A percentile compares a stretch with the other conserved stretches of the same genome.
Evolutionary conservation across 2,888 invertebrate species (phyloP).

Genomic region (Sarcophaga carnaria): DNA sequence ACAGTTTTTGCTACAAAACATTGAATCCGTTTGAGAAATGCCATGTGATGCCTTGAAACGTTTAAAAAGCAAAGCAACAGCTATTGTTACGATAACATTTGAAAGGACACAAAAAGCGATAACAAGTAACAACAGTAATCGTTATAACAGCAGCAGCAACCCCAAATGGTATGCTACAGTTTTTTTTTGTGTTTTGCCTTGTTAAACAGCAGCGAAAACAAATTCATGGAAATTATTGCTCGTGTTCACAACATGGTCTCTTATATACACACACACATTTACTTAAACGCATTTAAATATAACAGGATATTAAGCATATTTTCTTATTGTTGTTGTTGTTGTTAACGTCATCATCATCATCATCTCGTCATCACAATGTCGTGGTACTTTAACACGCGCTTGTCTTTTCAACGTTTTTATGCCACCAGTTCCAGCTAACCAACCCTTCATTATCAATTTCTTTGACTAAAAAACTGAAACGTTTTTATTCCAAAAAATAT

Average conservation of each 20-base stretch:
- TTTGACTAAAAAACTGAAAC: slow-evolving; percentile 27
- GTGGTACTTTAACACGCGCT: slow-evolving; percentile 52
- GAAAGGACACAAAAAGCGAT: slow-evolving; percentile 28
- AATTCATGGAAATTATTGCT: slow-evolving; percentile 68
- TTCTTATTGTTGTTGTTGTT: slow-evolving; percentile 5
- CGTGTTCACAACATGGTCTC: slow-evolving; percentile 56
- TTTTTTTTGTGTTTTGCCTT: slow-evolving; percentile 15
- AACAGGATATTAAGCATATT: not conserved
- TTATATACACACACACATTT: not conserved
- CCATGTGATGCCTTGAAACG: slow-evolving; percentile 60
- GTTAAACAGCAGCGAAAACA: slow-evolving; percentile 45
- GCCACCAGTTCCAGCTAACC: slow-evolving; percentile 6
- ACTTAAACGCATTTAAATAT: not conserved
- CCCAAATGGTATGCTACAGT: slow-evolving; percentile 48
- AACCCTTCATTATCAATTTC: slow-evolving; percentile 50
- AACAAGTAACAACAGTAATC: slow-evolving; percentile 55
- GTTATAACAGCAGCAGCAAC: slow-evolving; percentile 57
- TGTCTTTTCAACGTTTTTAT: slow-evolving; percentile 25
- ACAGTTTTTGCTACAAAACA: not conserved
- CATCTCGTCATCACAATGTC: slow-evolving; percentile 45
- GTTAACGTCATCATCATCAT: slow-evolving; percentile 13
- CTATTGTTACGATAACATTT: not conserved
- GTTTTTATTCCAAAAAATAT: slow-evolving; percentile 24
- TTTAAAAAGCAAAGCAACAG: not conserved
- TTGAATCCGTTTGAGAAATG: slow-evolving; percentile 42